Evolutionary conservation across 2,113 vertebrate species (phyloP).

Genomic region (Anoplopoma fimbria): DNA sequence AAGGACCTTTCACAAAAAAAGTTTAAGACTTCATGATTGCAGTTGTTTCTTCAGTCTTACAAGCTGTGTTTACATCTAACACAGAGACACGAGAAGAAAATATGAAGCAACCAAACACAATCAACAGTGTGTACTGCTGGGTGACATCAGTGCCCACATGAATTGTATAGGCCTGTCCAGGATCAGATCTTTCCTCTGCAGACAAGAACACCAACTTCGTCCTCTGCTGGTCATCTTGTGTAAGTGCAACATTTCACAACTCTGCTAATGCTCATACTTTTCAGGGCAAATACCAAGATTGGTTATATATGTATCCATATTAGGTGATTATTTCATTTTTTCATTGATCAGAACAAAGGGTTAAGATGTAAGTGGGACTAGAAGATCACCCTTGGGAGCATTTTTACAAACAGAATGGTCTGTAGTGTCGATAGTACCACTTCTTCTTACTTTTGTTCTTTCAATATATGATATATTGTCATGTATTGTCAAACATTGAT

Average conservation of each 20-base stretch:
- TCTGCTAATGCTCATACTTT: not conserved
- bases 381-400: not conserved
- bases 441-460: not conserved
- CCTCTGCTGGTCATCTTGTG: conserved; percentile 63
- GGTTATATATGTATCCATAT: not conserved
- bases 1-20: not conserved
- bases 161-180: fast-evolving
- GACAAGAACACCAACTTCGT: conserved; percentile 38
- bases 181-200: not conserved
- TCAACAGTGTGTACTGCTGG: not conserved
- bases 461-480: too few species aligned
- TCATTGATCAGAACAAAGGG: not conserved
- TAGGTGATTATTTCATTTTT: not conserved
- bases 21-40: too few species aligned
- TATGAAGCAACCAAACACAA: not conserved
- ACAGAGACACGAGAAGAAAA: not conserved
- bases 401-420: not conserved
- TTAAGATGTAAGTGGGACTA: too few species aligned
- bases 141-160: not conserved
- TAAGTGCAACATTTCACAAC: conserved; percentile 25
- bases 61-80: not conserved
- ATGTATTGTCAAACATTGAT: not conserved
- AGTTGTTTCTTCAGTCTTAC: not conserved
- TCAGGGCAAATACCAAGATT: not conserved
- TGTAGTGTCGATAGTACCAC: not conserved